phyloP scores from a whole-genome alignment of 2,113 vertebrate species.

The Festucalex cinctus region DNA sequence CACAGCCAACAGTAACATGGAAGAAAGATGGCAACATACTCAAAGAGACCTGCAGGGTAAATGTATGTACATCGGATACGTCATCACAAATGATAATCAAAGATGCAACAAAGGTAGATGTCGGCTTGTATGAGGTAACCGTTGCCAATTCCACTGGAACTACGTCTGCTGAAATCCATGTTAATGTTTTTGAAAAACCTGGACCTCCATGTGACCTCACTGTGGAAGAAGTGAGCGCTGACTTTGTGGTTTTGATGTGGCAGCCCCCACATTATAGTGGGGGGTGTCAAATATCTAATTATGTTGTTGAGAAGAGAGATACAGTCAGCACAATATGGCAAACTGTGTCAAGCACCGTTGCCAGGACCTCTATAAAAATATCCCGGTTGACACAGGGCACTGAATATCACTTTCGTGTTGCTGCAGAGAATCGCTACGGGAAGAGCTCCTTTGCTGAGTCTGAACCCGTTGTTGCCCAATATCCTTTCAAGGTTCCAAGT shows the following conservation, averaged over 20 bases:
- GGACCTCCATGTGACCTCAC: slow-evolving; percentile 83
- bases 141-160: slow-evolving; percentile 82
- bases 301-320: slow-evolving; percentile 93
- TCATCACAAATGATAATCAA: slow-evolving; percentile 84
- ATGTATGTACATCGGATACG: slow-evolving; percentile 82
- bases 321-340: slow-evolving; percentile 89
- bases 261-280: slow-evolving; percentile 89
- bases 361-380: slow-evolving; percentile 93
- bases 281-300: slow-evolving; percentile 94
- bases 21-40: slow-evolving; percentile 86
- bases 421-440: slow-evolving; percentile 95
- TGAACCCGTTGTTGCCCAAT: slow-evolving; percentile 83
- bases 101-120: slow-evolving; percentile 85
- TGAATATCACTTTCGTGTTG: slow-evolving; percentile 95
- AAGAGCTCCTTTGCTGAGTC: slow-evolving; percentile 85
- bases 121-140: slow-evolving; percentile 86
- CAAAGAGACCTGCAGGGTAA: slow-evolving; percentile 92
- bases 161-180: slow-evolving; percentile 77
- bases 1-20: slow-evolving; percentile 82
- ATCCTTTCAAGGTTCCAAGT: slow-evolving; percentile 89
- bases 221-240: slow-evolving; percentile 89
- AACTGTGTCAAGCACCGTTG: slow-evolving; percentile 89
- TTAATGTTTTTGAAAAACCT: slow-evolving; percentile 92
- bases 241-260: slow-evolving; percentile 88
- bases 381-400: slow-evolving; percentile 81